Evolutionary conservation across 1,140 invertebrate species (phyloP), one percentile per base, ranked within the genome.

Genomic region (Drosophila dunni): DNA sequence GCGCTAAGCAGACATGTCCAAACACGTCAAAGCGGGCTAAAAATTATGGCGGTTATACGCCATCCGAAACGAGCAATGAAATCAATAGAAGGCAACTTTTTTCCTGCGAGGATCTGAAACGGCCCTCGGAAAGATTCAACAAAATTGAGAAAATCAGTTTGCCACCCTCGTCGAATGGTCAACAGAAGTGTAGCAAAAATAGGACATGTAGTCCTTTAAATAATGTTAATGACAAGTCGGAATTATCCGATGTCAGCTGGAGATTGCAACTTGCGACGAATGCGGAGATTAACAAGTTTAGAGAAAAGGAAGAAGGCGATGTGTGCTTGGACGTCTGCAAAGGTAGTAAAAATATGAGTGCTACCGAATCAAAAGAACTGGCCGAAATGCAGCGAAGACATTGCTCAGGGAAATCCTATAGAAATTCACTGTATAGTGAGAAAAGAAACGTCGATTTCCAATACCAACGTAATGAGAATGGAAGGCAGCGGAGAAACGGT

Each of bases 131-230:
- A 0, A 48, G 45, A 38, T 13, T 72, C 1, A 36, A n/a, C 0
- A 54, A 42, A 46, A 81, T 81, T 38, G 58, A 80, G 20, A 51
- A 58, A 24, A 53, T 80, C 6, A 75, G 78, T 45, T 61, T 33
- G 13, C 72, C 78, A 8, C 78, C 78, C 0, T 42, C 53, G 36
- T 10, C 15, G 7, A 38, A 40, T 13, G 53, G 34, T 15, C 33
- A 34, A 34, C 9, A 7, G n/a, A n/a, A 34, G 8, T 13, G 15
- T 29, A 5, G 0, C 24, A 5, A 29, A 11, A 3, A 24, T 24
- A 24, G n/a, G n/a, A 13, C 40, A n/a, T 5, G 24, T 29, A 29
- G n/a, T 7, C n/a, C n/a, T 6, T 6, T 29, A 5, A 29, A 29
- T 6, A 9, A 38, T 0, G 36, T 3, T 10, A 10, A 38, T 8